Base-by-base conservation (phyloP, 37 sponge, comb jelly and placozoan species). In the Crambe crambe region DNA sequence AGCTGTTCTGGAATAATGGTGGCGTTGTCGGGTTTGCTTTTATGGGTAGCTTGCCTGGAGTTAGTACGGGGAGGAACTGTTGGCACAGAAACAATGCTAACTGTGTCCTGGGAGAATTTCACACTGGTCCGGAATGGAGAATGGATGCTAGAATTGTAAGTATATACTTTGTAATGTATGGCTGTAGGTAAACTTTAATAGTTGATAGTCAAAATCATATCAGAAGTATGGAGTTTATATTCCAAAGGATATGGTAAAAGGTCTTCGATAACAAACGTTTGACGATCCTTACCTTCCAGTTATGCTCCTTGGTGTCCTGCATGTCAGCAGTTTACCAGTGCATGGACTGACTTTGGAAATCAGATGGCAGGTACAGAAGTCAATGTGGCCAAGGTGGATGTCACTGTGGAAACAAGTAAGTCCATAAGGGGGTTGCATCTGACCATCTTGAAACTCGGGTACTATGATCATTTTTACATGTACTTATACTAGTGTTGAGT, bases 231-330 rank as follows among this genome's bases (percentile, higher is more conserved):
- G n/a, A n/a, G n/a, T n/a, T n/a, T n/a, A n/a, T n/a, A n/a, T n/a
- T n/a, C n/a, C n/a, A n/a, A n/a, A n/a, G n/a, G n/a, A n/a, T n/a
- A n/a, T n/a, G n/a, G n/a, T n/a, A n/a, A n/a, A n/a, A n/a, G n/a
- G n/a, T n/a, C n/a, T n/a, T n/a, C n/a, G n/a, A n/a, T n/a, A n/a
- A n/a, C n/a, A n/a, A n/a, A n/a, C n/a, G n/a, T n/a, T 15, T 47
- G 51, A 47, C 51, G 51, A 47, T 12, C 51, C 12, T 47, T 47
- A 47, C 51, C 51, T 44, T 58, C 17, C 56, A 92, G 92, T 59
- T 92, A 71, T 69, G 92, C 92, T 6, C 88, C 92, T 2, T 92
- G 92, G 92, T 92, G 92, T 80, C 85, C 92, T 1, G 84, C 88
- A 37, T 92, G 92, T 36, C 35, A 78, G 40, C 64, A 58, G 37